Conservation (phyloP, 2,113 vertebrate genomes). For the Dicentrarchus labrax region DNA sequence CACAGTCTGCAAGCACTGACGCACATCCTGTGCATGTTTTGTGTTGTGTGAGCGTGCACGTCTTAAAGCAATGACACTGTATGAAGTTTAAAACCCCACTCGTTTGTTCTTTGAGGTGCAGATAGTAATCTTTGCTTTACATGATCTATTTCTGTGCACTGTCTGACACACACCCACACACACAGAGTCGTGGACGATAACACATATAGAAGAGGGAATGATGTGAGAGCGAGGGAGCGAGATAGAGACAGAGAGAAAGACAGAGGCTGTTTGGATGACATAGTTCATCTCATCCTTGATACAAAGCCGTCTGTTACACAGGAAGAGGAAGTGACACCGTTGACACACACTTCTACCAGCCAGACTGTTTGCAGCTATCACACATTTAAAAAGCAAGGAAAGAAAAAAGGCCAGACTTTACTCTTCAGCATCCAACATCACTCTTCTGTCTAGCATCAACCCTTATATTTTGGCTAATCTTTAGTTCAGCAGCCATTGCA, state of each 20-base stretch:
- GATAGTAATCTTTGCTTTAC: constrained; percentile 65
- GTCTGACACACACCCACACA: constrained; percentile 1
- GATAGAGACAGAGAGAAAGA: constrained; percentile 1
- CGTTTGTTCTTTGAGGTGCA: constrained; percentile 31
- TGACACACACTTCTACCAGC: constrained; percentile 11
- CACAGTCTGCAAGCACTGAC: constrained; percentile 43
- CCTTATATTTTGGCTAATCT: background rate
- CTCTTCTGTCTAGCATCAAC: background rate
- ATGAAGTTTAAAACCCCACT: constrained; percentile 36
- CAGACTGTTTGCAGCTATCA: background rate
- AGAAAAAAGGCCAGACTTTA: constrained; percentile 3
- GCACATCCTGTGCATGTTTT: constrained; percentile 53
- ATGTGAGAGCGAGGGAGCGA: constrained; percentile 26
- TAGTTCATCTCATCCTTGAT: constrained; percentile 40
- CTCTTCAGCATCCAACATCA: background rate
- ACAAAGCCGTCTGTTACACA: constrained; percentile 35
- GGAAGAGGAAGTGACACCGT: constrained; percentile 68
- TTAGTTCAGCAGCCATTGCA: background rate
- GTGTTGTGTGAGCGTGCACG: constrained; percentile 18
- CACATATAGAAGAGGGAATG: constrained; percentile 3
- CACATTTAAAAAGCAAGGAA: constrained; percentile 18
- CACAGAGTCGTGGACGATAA: background rate
- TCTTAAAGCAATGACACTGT: background rate
- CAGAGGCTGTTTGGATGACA: constrained; percentile 37
- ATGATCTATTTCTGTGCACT: constrained; percentile 67